Percentiles rank a stretch among this genome's conserved stretches.
Conservation (phyloP, 1,140 invertebrate species). For the Pogonomyrmex barbatus region DNA sequence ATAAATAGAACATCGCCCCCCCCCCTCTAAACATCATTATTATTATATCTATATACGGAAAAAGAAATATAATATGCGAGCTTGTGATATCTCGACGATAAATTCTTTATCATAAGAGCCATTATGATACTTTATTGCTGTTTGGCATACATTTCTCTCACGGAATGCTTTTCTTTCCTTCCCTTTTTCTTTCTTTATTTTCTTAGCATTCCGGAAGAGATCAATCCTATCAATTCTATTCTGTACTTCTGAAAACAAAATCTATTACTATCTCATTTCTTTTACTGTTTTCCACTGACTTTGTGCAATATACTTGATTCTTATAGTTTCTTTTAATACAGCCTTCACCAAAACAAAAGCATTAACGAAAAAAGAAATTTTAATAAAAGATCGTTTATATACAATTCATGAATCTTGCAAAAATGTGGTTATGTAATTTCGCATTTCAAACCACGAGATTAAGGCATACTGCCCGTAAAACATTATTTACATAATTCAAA, state of each 20-base stretch:
- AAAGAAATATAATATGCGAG: constrained; percentile 30
- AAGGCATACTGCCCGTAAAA: constrained; percentile 9
- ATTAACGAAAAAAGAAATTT: constrained; percentile 26
- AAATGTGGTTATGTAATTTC: constrained; percentile 36
- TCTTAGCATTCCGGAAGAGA: constrained; percentile 4
- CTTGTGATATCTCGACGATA: constrained; percentile 39
- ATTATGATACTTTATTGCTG: constrained; percentile 57
- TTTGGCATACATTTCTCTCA: constrained; percentile 44
- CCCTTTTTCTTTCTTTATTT: not conserved
- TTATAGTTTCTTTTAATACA: constrained; percentile 48
- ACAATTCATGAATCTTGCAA: constrained; percentile 45
- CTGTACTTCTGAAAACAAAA: constrained; percentile 11
- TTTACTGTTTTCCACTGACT: constrained; percentile 32
- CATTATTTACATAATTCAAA: constrained; percentile 45
- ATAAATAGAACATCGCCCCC: constrained; percentile 25
- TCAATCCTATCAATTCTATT: not conserved
- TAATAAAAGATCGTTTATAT: constrained; percentile 23
- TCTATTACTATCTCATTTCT: not conserved
- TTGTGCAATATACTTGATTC: constrained; percentile 64
- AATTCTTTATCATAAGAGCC: constrained; percentile 41
- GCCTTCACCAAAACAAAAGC: constrained; percentile 53
- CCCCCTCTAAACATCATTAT: constrained; percentile 13
- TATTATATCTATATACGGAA: constrained; percentile 44
- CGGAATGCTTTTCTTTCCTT: constrained; percentile 10
- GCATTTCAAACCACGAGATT: not conserved